Evolutionary conservation across 2,797 vertebrate species (phyloP), one percentile per base, ranked within the genome.

Genomic region (Lophotriccus pileatus): DNA sequence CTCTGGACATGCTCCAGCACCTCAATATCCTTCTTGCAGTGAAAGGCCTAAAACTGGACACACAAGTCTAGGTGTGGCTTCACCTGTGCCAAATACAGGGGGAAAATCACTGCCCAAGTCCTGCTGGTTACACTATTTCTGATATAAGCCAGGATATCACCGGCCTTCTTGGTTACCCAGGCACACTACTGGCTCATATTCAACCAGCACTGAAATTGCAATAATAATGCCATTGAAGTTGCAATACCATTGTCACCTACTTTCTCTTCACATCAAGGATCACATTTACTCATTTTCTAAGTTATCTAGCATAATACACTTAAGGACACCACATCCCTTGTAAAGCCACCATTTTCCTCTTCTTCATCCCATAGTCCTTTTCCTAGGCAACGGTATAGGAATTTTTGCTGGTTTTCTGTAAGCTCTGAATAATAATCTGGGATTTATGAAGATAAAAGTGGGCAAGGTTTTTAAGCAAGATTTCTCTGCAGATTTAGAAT

Each of bases 1-100:
- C 43, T n/a, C 43, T 69, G 56, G 23, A 56, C 2, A 1, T 0
- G 0, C 23, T 58, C 36, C 27, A 50, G 16, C 8, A 1, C 56
- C 17, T 34, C 20, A 11, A 7, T 30, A 9, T 22, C 27, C 3
- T 28, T 25, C 19, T 6, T 14, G 7, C 1, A 3, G 32, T 16
- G 56, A 37, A 7, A 10, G 2, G 9, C 1, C 9, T n/a, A 77
- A 1, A 63, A 15, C 1, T 44, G 28, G 4, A 9, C 20, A 1
- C 16, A 34, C 14, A 8, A 25, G 39, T 39, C 1, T 0, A 50
- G n/a, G 24, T 14, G 5, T 0, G 1, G 24, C 44, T 8, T 46
- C 44, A 32, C 3, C 50, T 27, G 50, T 12, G 43, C 24, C 0
- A 0, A 9, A 21, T 37, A 23, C 37, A 46, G n/a, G 3, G 20